Percentiles rank a stretch among this genome's conserved stretches.
phyloP scores from a whole-genome alignment of 2,797 vertebrate species.

The Eulemur rubriventer region DNA sequence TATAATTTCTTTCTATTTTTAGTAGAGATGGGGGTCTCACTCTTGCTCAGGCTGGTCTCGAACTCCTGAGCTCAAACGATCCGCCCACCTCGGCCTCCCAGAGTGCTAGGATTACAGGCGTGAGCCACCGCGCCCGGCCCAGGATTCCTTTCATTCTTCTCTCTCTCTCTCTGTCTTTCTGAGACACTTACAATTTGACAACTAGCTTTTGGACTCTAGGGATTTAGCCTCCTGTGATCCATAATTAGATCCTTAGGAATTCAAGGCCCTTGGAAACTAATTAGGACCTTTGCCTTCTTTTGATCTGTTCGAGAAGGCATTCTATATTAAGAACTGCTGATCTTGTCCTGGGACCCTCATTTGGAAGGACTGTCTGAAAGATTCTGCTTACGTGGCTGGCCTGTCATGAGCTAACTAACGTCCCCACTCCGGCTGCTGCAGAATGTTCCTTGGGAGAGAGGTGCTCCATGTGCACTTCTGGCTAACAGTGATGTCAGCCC shows the following conservation, averaged over 20 bases:
- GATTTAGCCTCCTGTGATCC: neutral
- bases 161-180: neutral
- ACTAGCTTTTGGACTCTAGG: neutral
- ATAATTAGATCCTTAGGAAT: neutral
- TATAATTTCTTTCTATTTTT: too few species aligned
- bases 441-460: neutral
- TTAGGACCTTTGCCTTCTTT: neutral
- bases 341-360: neutral
- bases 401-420: neutral
- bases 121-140: too few species aligned
- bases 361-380: neutral
- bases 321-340: constrained; percentile 1
- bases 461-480: neutral
- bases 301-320: neutral
- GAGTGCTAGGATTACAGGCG: too few species aligned
- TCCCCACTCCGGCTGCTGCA: neutral
- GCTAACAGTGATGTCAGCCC: neutral
- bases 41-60: too few species aligned
- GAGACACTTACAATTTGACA: neutral
- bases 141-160: neutral
- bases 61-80: too few species aligned
- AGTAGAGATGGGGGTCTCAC: too few species aligned
- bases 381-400: neutral
- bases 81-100: too few species aligned
- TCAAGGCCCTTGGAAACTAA: neutral